Percentiles rank a stretch among this genome's conserved stretches.
These are phyloP conservation scores for Paguma larvata DNA, from an alignment of 2,797 vertebrate species.

Conservation along the genomic window DNA sequence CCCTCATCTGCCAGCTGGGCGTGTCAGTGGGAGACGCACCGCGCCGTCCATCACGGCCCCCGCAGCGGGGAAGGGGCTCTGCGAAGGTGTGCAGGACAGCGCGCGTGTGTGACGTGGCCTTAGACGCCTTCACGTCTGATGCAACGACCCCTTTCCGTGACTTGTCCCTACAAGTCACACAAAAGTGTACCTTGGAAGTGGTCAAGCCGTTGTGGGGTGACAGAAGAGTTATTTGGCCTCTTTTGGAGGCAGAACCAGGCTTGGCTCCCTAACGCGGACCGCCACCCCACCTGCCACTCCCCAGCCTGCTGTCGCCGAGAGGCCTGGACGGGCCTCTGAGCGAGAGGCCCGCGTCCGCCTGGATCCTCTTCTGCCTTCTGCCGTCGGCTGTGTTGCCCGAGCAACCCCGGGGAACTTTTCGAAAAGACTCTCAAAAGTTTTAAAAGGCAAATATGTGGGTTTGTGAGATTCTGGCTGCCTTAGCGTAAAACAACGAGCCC, in stretches of 20 bases:
- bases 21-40: too few species aligned
- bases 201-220: background rate
- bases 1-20: background rate
- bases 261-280: background rate
- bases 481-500: background rate
- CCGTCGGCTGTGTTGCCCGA: background rate
- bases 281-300: background rate
- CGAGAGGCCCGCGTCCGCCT: background rate
- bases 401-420: background rate
- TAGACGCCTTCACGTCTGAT: background rate
- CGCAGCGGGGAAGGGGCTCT: background rate
- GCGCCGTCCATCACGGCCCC: background rate
- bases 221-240: accelerated
- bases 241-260: background rate
- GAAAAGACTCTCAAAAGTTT: background rate
- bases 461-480: background rate
- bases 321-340: background rate
- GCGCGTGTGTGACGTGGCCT: background rate
- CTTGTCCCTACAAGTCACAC: background rate
- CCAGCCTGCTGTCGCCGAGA: background rate
- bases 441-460: background rate
- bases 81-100: background rate
- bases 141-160: background rate
- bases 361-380: background rate
- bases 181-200: background rate